These are phyloP conservation scores for Meteorus sp. DNA, from an alignment of 1,140 invertebrate species.

Conservation along the genomic window DNA sequence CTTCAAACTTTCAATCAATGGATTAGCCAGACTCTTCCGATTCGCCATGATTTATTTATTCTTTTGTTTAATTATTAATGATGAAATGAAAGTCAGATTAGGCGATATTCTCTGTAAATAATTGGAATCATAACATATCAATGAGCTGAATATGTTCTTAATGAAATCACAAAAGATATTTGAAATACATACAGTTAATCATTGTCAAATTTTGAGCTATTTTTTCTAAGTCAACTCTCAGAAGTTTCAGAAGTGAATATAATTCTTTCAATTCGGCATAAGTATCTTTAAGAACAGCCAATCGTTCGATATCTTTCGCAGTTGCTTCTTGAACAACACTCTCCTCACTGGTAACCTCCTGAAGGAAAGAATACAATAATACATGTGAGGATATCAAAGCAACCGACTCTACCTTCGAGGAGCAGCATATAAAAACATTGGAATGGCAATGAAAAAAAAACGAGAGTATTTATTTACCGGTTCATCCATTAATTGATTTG, in stretches of 20 bases:
- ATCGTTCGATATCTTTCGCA: conserved; percentile 23
- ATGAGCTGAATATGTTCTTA: background rate
- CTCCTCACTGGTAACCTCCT: no score
- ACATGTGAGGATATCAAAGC: no score
- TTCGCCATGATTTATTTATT: conserved; percentile 8
- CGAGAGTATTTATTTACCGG: no score
- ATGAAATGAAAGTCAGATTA: background rate
- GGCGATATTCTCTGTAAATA: conserved; percentile 1
- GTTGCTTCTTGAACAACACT: no score
- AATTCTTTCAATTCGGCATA: conserved; percentile 34
- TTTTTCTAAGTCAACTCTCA: conserved; percentile 41
- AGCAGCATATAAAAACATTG: no score
- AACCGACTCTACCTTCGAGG: no score
- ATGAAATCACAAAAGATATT: no score
- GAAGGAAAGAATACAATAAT: no score
- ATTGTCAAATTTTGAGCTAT: conserved; percentile 34
- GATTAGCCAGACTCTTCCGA: conserved; percentile 27
- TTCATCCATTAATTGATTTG: no score
- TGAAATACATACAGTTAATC: conserved; percentile 25
- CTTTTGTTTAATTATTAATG: background rate
- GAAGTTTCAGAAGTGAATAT: conserved; percentile 31
- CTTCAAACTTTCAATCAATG: conserved; percentile 13
- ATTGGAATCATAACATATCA: background rate
- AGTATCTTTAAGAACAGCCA: conserved; percentile 33
- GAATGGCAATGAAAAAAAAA: no score